Evolutionary conservation across 2,888 invertebrate genomes (phyloP).

Genomic region (Lacanobia wlatinum): DNA sequence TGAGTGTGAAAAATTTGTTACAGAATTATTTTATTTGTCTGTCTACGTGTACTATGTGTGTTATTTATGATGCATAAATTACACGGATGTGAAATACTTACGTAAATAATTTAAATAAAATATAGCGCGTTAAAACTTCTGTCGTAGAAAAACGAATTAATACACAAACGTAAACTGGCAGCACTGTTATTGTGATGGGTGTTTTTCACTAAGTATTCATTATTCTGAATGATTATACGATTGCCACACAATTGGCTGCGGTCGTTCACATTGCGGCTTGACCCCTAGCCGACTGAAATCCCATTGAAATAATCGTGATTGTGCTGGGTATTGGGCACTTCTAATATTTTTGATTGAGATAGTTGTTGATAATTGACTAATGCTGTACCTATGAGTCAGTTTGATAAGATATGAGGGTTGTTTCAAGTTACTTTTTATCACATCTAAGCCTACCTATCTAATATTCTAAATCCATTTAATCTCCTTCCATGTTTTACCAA

Average conservation of each 20-base stretch:
- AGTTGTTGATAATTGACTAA: constrained; percentile 27
- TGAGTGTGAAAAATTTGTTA: constrained; percentile 23
- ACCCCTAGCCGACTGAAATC: constrained; percentile 72
- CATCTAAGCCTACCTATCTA: neutral
- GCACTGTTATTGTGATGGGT: constrained; percentile 43
- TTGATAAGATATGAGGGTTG: constrained; percentile 19
- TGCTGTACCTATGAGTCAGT: neutral
- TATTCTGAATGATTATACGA: constrained; percentile 73
- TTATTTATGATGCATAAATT: constrained; percentile 54
- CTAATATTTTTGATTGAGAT: constrained; percentile 35
- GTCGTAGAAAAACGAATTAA: constrained; percentile 42
- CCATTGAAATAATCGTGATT: constrained; percentile 68
- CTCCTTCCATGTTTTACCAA: too few relatives aligned
- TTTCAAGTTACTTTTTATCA: neutral
- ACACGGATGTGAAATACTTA: constrained; percentile 30
- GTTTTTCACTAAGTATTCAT: constrained; percentile 70
- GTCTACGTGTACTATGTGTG: constrained; percentile 38
- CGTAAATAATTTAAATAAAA: constrained; percentile 53
- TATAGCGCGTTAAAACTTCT: constrained; percentile 38
- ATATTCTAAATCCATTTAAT: too few relatives aligned
- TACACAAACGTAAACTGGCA: constrained; percentile 40
- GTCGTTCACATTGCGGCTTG: constrained; percentile 75
- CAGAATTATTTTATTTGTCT: constrained; percentile 28
- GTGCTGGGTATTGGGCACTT: constrained; percentile 34
- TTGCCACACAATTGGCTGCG: constrained; percentile 72